phyloP scores from a whole-genome alignment of 2,113 vertebrate genomes.

The Planiliza haematocheilus region DNA sequence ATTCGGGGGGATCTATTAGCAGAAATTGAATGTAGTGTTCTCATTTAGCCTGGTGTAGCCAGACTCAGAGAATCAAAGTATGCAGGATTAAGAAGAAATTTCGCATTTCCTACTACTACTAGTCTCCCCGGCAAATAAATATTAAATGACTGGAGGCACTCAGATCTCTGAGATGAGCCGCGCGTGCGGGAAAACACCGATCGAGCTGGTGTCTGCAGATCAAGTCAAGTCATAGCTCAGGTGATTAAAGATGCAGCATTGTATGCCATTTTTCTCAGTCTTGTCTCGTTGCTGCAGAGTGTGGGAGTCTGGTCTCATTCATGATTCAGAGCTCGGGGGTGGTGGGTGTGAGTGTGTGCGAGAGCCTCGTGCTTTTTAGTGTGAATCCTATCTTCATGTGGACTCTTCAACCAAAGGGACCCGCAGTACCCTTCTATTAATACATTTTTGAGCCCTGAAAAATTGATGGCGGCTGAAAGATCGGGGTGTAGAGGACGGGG shows the following conservation, averaged over 20 bases:
- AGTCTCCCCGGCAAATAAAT: conserved; percentile 65
- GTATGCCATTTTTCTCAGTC: conserved; percentile 65
- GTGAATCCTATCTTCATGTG: conserved; percentile 75
- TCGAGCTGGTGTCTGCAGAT: conserved; percentile 76
- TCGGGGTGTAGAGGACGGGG: conserved; percentile 53
- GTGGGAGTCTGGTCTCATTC: conserved; percentile 78
- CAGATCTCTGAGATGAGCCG: conserved; percentile 55
- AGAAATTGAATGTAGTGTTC: too few species aligned
- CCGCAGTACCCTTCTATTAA: conserved; percentile 73
- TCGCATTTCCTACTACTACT: conserved; percentile 36
- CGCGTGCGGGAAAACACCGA: conserved; percentile 68
- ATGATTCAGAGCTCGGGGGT: conserved; percentile 77
- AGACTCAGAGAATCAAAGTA: conserved; percentile 35
- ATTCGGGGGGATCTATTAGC: too few species aligned
- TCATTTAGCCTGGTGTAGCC: too few species aligned
- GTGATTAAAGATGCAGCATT: conserved; percentile 81
- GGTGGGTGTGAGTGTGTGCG: conserved; percentile 18
- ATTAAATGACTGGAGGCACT: conserved; percentile 70
- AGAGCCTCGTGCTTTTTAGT: conserved; percentile 61
- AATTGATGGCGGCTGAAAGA: conserved; percentile 71
- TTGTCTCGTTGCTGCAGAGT: conserved; percentile 66
- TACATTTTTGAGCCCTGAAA: conserved; percentile 72
- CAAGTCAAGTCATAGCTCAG: conserved; percentile 75
- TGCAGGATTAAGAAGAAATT: conserved; percentile 44
- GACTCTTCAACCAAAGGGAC: conserved; percentile 55